Conservation (phyloP, 2,113 vertebrate species). For the Paraplagusia blochii region DNA sequence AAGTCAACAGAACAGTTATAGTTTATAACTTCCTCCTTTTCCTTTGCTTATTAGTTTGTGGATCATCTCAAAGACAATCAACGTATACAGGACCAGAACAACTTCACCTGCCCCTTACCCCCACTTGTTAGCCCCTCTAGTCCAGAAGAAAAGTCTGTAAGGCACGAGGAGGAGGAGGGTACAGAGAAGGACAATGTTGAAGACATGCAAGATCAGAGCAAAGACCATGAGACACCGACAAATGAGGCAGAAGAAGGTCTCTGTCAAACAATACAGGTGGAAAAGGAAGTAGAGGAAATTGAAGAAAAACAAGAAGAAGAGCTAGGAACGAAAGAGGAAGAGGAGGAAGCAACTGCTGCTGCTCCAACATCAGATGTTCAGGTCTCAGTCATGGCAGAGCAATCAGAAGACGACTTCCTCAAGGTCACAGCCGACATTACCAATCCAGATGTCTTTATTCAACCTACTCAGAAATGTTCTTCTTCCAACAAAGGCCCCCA, state of each 20-base stretch:
- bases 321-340: neutral
- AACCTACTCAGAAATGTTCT: neutral
- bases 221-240: neutral
- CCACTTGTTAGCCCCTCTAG: constrained; percentile 27
- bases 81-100: constrained; percentile 5
- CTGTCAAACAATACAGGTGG: neutral
- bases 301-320: constrained; percentile 1
- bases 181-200: constrained; percentile 6
- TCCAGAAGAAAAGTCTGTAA: constrained; percentile 11
- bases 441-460: neutral
- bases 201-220: constrained; percentile 10
- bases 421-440: neutral
- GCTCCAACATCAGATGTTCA: neutral
- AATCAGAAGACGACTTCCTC: neutral
- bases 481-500: constrained; percentile 40
- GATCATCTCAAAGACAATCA: constrained; percentile 17
- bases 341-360: neutral
- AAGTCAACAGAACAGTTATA: neutral
- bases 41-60: constrained; percentile 22
- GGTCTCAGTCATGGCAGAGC: neutral
- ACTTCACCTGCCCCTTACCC: constrained; percentile 56
- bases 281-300: neutral
- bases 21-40: neutral
- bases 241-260: constrained; percentile 7
- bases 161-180: constrained; percentile 23